A percentile compares a stretch with the other conserved stretches of the same genome.
phyloP scores from a whole-genome alignment of 2,113 vertebrate genomes.

The Grantiella picta region DNA sequence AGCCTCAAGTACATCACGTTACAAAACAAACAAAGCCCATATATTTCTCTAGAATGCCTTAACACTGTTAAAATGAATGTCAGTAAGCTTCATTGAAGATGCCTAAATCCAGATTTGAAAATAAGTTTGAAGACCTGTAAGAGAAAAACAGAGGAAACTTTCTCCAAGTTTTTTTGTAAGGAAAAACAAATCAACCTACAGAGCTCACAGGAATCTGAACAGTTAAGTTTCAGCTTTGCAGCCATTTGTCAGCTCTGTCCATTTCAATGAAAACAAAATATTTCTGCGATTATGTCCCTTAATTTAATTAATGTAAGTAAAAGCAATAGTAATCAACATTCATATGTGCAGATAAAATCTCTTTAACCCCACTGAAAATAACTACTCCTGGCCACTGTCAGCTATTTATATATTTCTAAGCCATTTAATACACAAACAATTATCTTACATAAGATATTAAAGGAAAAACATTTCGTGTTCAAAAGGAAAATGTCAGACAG shows the following conservation, averaged over 20 bases:
- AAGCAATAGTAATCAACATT: background rate
- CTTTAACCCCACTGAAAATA: background rate
- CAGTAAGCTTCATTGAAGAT: background rate
- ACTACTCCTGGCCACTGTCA: background rate
- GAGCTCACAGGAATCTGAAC: background rate
- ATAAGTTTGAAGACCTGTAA: background rate
- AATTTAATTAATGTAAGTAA: slow-evolving; percentile 6
- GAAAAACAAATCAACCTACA: background rate
- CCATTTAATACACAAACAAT: background rate
- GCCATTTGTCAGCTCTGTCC: background rate
- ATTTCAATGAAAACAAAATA: background rate
- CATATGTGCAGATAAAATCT: background rate
- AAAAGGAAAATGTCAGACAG: background rate
- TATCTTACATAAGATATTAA: background rate
- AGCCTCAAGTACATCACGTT: background rate
- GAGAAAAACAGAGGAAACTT: background rate
- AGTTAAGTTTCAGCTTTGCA: background rate
- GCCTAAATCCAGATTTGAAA: background rate
- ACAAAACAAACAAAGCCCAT: background rate
- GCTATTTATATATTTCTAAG: background rate
- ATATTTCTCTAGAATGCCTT: background rate
- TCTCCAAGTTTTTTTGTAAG: background rate
- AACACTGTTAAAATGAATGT: background rate
- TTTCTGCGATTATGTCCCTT: background rate
- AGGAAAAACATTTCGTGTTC: background rate